These are phyloP conservation scores for Listronotus oregonensis DNA, from an alignment of 1,140 invertebrate genomes.

Conservation along the genomic window DNA sequence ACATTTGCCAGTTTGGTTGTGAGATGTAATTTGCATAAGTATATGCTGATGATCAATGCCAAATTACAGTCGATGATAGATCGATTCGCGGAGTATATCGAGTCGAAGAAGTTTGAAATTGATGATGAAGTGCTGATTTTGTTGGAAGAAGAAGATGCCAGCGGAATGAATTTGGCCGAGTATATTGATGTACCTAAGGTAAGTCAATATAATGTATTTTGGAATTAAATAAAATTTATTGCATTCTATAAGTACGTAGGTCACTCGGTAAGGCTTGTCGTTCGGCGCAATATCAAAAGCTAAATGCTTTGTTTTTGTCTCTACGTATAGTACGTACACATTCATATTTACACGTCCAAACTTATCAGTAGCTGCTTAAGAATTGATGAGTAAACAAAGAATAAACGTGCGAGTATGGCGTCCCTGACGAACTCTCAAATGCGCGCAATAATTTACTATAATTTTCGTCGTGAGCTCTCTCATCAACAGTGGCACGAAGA, in stretches of 20 bases:
- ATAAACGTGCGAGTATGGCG: no score
- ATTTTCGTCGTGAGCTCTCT: no score
- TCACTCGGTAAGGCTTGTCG: no score
- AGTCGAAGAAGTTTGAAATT: conserved; percentile 69
- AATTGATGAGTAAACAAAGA: no score
- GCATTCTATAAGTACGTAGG: no score
- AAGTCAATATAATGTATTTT: conserved; percentile 17
- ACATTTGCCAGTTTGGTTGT: conserved; percentile 90
- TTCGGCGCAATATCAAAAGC: no score
- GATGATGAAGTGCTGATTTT: conserved; percentile 68
- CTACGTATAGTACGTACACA: no score
- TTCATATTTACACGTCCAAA: no score
- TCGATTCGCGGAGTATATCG: conserved; percentile 80
- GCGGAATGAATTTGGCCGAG: conserved; percentile 63
- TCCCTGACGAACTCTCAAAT: no score
- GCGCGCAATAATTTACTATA: no score
- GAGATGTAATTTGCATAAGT: conserved; percentile 79
- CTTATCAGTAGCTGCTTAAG: no score
- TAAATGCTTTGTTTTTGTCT: no score
- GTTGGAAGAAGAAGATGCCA: conserved; percentile 67
- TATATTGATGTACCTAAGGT: conserved; percentile 91
- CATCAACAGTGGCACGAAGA: background rate
- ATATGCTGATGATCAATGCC: conserved; percentile 68
- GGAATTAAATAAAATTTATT: background rate
- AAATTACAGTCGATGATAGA: conserved; percentile 72